These are phyloP conservation scores for Ctena decussata DNA, from an alignment of 2,888 invertebrate genomes.

Conservation along the genomic window DNA sequence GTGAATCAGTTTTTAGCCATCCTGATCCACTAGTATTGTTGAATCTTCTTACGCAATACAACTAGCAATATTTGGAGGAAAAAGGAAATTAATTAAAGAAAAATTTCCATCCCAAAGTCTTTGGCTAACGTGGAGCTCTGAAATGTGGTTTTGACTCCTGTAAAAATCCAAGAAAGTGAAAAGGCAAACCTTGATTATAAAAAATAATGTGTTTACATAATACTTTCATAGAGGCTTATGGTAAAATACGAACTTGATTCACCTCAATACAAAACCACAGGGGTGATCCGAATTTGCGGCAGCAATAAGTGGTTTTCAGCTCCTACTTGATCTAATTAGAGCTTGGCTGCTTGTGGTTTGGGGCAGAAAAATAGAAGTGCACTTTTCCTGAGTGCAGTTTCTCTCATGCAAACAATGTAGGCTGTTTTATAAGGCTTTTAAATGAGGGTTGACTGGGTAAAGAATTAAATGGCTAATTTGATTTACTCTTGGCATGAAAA, in stretches of 20 bases:
- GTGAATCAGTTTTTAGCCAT: too few species aligned
- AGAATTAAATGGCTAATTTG: not conserved
- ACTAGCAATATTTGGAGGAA: too few species aligned
- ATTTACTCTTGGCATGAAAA: not conserved
- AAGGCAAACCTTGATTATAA: too few species aligned
- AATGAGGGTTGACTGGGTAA: not conserved
- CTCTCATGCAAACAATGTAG: slow-evolving; percentile 3
- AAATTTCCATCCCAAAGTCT: too few species aligned
- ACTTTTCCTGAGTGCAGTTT: slow-evolving; percentile 1
- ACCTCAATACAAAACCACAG: not conserved
- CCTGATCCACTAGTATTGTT: too few species aligned
- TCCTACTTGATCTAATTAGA: not conserved
- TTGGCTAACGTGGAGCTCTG: too few species aligned
- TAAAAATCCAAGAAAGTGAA: too few species aligned
- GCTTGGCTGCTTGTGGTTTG: not conserved
- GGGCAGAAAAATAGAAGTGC: not conserved
- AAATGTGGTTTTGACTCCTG: too few species aligned
- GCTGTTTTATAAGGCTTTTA: not conserved
- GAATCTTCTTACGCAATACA: too few species aligned
- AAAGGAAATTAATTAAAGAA: too few species aligned
- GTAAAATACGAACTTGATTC: not conserved
- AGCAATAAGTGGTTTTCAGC: not conserved
- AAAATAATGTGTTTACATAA: too few species aligned
- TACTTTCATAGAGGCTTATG: too few species aligned
- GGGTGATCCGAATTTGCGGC: not conserved